Conservation (phyloP, 2,797 vertebrate species). For the Silurus aristotelis region DNA sequence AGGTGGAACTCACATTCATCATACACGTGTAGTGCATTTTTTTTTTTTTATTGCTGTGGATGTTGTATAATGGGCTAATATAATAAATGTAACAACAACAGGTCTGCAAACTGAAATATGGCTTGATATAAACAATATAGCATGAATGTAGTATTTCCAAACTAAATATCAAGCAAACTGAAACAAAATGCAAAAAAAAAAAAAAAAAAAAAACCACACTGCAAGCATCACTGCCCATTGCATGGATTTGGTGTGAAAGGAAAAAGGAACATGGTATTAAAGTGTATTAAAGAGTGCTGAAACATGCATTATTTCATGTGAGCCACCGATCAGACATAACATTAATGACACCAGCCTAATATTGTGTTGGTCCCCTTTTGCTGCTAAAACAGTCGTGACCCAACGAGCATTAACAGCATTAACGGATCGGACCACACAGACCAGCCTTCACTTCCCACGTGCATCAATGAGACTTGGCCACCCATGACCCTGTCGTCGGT, state of each 20-base stretch:
- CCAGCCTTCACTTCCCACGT: too few relatives aligned
- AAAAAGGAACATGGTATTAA: background rate
- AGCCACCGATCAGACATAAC: background rate
- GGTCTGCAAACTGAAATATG: background rate
- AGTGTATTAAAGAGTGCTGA: background rate
- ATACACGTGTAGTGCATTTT: background rate
- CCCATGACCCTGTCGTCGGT: too few relatives aligned
- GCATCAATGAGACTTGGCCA: too few relatives aligned
- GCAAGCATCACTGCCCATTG: background rate
- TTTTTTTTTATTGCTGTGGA: background rate
- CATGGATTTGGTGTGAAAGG: background rate
- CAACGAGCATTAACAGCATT: too few relatives aligned
- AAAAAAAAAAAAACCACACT: background rate
- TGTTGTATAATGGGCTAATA: background rate
- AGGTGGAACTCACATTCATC: background rate
- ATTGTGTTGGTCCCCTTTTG: too few relatives aligned
- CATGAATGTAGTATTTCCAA: background rate
- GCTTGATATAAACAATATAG: background rate
- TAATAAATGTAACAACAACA: background rate
- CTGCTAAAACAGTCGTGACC: too few relatives aligned
- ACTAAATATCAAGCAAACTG: background rate
- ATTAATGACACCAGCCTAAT: background rate
- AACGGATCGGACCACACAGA: too few relatives aligned
- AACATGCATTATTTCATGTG: background rate
- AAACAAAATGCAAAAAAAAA: background rate